Conservation (phyloP, 2,113 vertebrate genomes). For the Nesogale talazaci region DNA sequence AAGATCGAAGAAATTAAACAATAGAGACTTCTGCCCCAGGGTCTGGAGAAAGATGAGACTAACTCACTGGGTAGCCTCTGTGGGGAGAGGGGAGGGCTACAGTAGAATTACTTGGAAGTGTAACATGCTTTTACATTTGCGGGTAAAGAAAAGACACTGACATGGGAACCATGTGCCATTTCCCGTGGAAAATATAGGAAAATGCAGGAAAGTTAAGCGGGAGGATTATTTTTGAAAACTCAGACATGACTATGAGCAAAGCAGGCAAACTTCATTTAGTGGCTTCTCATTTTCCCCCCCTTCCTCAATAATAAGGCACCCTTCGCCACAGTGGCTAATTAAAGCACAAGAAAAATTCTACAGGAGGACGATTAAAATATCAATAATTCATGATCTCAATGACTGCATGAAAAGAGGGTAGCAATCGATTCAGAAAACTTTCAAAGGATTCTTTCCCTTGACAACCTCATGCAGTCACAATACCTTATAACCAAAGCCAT, state of each 20-base stretch:
- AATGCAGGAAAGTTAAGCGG: slow-evolving; percentile 20
- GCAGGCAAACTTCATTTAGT: slow-evolving; percentile 27
- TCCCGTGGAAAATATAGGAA: background rate
- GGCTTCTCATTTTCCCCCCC: background rate
- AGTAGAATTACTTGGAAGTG: background rate
- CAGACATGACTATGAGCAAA: slow-evolving; percentile 32
- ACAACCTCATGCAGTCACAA: background rate
- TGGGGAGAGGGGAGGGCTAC: background rate
- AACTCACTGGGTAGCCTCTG: background rate
- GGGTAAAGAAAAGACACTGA: slow-evolving; percentile 17
- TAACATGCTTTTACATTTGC: slow-evolving; percentile 40
- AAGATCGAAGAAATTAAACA: slow-evolving; percentile 5
- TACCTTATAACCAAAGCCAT: background rate
- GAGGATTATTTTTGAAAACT: slow-evolving; percentile 43
- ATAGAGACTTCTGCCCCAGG: background rate
- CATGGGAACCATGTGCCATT: background rate
- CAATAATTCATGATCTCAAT: slow-evolving; percentile 60
- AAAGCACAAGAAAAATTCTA: background rate
- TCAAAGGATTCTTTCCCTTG: slow-evolving; percentile 21
- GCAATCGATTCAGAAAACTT: background rate
- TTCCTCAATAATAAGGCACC: slow-evolving; percentile 23
- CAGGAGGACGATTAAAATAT: slow-evolving; percentile 46
- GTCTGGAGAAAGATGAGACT: background rate
- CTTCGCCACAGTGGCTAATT: slow-evolving; percentile 47
- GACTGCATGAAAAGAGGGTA: slow-evolving; percentile 16